phyloP scores from a whole-genome alignment of 2,113 vertebrate genomes.

The Nesoenas mayeri region DNA sequence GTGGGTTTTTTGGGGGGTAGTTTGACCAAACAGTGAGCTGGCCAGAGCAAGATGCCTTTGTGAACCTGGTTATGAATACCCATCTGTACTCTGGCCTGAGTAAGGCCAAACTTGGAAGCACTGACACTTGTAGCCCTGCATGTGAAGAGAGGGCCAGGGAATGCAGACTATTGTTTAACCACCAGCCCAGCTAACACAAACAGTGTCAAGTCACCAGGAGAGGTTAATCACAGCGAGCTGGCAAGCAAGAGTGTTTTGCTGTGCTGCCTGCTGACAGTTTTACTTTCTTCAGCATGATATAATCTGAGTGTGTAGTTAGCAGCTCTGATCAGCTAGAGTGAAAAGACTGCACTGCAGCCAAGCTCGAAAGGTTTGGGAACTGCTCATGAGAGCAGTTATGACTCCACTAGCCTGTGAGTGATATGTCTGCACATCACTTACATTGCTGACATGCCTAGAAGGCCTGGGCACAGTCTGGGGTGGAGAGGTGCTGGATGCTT shows the following conservation, averaged over 20 bases:
- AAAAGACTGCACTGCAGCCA: background rate
- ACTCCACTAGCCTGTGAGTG: background rate
- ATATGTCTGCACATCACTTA: background rate
- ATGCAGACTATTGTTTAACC: background rate
- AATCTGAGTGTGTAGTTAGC: background rate
- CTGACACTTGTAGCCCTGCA: background rate
- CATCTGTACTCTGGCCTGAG: background rate
- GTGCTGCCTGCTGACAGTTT: background rate
- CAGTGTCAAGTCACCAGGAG: background rate
- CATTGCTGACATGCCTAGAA: background rate
- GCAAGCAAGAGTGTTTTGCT: background rate
- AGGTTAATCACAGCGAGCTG: background rate
- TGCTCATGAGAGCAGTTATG: background rate
- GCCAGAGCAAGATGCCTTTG: background rate
- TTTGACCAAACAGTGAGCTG: background rate
- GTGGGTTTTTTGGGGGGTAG: background rate
- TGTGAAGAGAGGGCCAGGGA: background rate
- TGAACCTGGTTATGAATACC: background rate
- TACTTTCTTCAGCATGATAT: background rate
- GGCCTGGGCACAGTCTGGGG: background rate
- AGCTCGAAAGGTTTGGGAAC: background rate
- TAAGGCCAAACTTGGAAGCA: background rate
- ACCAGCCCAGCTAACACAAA: background rate
- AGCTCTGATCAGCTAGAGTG: background rate
- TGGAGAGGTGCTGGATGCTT: background rate